A percentile compares a stretch with the other conserved stretches of the same genome.
These are phyloP conservation scores for Empidonax alnorum DNA, from an alignment of 2,113 vertebrate species.

Conservation along the genomic window DNA sequence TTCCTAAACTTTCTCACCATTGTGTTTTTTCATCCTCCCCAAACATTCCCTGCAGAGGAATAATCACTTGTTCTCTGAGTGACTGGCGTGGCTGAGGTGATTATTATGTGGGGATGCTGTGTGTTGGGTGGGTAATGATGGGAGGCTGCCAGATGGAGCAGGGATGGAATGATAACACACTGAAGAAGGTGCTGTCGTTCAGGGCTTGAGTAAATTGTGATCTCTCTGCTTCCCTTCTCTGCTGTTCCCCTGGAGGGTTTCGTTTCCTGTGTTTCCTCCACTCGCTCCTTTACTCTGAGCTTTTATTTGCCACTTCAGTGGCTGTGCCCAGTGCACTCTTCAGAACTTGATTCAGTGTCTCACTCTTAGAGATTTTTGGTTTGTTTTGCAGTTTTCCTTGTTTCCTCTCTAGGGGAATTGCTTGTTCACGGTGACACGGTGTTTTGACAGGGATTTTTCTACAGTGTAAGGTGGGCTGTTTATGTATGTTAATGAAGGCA, in stretches of 20 bases:
- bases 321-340: neutral
- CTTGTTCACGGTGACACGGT: neutral
- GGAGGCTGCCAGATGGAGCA: neutral
- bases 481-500: neutral
- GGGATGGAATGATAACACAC: neutral
- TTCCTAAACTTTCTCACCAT: neutral
- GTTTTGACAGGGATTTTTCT: neutral
- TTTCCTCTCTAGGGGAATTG: neutral
- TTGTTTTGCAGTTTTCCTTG: neutral
- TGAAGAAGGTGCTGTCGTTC: neutral
- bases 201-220: neutral
- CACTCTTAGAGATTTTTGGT: neutral
- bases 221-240: neutral
- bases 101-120: neutral
- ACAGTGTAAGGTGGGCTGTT: neutral
- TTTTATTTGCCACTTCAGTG: neutral
- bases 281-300: neutral
- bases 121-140: neutral
- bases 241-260: neutral
- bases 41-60: neutral
- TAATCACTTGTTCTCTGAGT: neutral
- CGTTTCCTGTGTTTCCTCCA: rapidly evolving
- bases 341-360: neutral
- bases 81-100: neutral
- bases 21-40: neutral